Evolutionary conservation across 2,888 invertebrate species (phyloP), one percentile per base, ranked within the genome.

Genomic region (Zelleria hepariella): DNA sequence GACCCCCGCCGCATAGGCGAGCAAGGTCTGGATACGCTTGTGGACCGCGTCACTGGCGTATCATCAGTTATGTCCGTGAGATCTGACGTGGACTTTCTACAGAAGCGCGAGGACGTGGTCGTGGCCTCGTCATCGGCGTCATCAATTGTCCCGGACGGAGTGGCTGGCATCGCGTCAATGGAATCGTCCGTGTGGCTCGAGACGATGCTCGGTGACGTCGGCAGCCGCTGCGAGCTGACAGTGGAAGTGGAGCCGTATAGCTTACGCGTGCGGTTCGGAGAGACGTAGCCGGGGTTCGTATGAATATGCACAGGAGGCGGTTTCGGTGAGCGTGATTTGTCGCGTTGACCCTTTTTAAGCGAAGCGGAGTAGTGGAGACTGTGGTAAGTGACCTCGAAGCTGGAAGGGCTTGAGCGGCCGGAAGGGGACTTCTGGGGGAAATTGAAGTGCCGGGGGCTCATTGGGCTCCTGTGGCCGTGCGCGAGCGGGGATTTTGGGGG

Each of bases 51-150:
- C 59, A 91, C 90, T 20, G 90, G 90, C 3, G 91, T 90, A 18
- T 91, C 91, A 61, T 89, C 89, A 1, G 90, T 90, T 64, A 92
- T 87, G 64, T 93, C 93, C 0, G 87, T 88, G 66, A 95, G 82
- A 81, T 95, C 95, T 21, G 94, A 94, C 2, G 95, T 95, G 0
- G 95, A 95, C 69, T 94, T 94, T 58, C 94, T 89, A 65, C 92
- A 93, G 49, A 91, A 84, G 0, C 89, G 75, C 0, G 86, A 86
- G 0, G 86, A 84, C 1, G 79, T 86, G 1, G 83, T 80, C 2
- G 84, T 86, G 5, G 86, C 86, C 52, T 89, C 86, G 49, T 88
- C 88, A 51, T 84, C 86, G 1, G 87, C 88, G 54, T 85, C 84
- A 24, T 86, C 78, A 18, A 84, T 68, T 1, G 78, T 69, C 0